Percentiles rank a stretch among this genome's conserved stretches.
phyloP scores from a whole-genome alignment of 2,888 invertebrate genomes.

The Caenorhabditis drosophilae region DNA sequence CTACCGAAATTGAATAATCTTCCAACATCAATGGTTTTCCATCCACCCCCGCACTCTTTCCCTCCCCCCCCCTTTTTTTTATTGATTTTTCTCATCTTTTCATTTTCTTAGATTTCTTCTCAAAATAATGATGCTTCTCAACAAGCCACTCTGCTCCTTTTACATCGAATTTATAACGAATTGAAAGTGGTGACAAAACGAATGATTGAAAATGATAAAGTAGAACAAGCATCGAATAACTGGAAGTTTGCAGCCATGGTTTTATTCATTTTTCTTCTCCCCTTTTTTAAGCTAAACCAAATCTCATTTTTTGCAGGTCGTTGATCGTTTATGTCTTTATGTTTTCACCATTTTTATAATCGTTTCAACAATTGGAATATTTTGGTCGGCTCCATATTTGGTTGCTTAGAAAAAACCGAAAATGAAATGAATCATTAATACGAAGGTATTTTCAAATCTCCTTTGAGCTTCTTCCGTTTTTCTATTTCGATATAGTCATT shows the following conservation, averaged over 20 bases:
- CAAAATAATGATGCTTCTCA: conserved; percentile 52
- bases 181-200: conserved; percentile 66
- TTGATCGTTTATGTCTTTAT: conserved; percentile 68
- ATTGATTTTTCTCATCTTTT: neutral
- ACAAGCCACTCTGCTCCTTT: conserved; percentile 61
- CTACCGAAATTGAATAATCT: conserved; percentile 26
- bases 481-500: neutral
- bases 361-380: conserved; percentile 64
- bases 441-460: conserved; percentile 7
- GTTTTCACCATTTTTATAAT: conserved; percentile 68
- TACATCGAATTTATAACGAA: conserved; percentile 67
- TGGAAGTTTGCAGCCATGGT: conserved; percentile 67
- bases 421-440: no score
- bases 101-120: neutral
- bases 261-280: neutral
- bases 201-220: conserved; percentile 66
- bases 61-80: no score
- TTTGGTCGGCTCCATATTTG: conserved; percentile 68
- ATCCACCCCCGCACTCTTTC: no score
- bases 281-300: no score
- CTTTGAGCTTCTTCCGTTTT: conserved; percentile 20
- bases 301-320: conserved; percentile 52
- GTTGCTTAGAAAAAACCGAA: no score
- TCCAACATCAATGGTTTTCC: conserved; percentile 20
- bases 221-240: conserved; percentile 63